Evolutionary conservation across 2,113 vertebrate species (phyloP), one percentile per base, ranked within the genome.

Genomic region (Xenus cinereus): DNA sequence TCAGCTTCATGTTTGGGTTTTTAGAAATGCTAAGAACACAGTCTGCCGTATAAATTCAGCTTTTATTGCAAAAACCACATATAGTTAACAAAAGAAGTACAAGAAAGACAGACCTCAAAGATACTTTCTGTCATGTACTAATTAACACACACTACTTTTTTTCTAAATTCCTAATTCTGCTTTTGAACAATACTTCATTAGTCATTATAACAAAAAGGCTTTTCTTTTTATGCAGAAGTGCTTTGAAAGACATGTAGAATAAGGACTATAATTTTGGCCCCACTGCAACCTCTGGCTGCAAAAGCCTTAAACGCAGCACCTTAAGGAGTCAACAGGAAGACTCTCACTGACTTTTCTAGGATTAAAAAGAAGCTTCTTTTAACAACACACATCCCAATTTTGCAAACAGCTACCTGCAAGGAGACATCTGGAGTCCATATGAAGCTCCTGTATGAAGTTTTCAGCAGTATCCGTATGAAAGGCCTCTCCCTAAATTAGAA

Each of bases 1-100:
- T 95, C 91, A 82, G 51, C 75, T 95, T 87, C 74, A 27, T 53
- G 66, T 90, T 46, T 92, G 85, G 67, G 26, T 23, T 94, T 95
- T 96, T 68, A 79, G 83, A 83, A 81, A 95, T 91, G 33, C 12
- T 81, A 94, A 74, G n/a, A 92, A 50, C 20, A 72, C 45, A 45
- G 67, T 17, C 75, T 63, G 45, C 66, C 43, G 74, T 81, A 91
- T 67, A 89, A 35, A 95, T 87, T 78, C 32, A 81, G 23, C 32
- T 71, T 89, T 67, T 91, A 27, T 62, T 53, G 41, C 35, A 81
- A 62, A 91, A 33, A 41, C 15, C 16, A 20, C 4, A 3, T 51
- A 39, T 51, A 4, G 2, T 53, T 89, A 77, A 57, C 39, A 41
- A 71, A 89, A 82, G 14, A 43, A 30, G 21, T 33, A 12, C 10